Percentiles rank a stretch among this genome's conserved stretches.
Conservation (phyloP, 2,797 vertebrate species). For the Tauraco hartlaubi region DNA sequence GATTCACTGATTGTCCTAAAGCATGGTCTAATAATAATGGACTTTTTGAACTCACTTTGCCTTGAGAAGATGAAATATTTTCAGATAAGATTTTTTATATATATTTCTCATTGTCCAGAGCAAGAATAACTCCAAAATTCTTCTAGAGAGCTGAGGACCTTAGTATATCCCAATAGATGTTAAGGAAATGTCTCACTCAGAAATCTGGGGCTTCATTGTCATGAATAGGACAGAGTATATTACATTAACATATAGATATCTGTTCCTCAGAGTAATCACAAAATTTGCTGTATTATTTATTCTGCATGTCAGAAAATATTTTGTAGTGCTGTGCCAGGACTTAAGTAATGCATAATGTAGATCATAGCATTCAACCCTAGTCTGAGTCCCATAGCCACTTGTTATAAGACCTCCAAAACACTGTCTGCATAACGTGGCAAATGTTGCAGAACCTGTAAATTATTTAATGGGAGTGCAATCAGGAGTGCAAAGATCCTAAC, state of each 20-base stretch:
- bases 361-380: background rate
- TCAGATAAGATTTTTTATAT: background rate
- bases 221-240: background rate
- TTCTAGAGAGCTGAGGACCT: background rate
- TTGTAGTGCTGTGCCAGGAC: background rate
- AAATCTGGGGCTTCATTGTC: background rate
- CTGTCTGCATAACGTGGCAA: background rate
- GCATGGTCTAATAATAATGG: background rate
- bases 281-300: background rate
- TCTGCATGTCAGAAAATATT: background rate
- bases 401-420: background rate
- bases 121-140: background rate
- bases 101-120: background rate
- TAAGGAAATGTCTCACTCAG: background rate
- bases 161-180: background rate
- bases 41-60: background rate
- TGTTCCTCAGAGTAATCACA: background rate
- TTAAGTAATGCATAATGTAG: background rate
- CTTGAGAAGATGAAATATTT: background rate
- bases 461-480: background rate
- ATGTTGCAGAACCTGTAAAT: background rate
- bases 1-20: background rate
- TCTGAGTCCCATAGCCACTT: background rate
- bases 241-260: background rate
- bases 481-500: background rate